Base-by-base conservation (phyloP, 2,113 vertebrate species). In the Bucco capensis region DNA sequence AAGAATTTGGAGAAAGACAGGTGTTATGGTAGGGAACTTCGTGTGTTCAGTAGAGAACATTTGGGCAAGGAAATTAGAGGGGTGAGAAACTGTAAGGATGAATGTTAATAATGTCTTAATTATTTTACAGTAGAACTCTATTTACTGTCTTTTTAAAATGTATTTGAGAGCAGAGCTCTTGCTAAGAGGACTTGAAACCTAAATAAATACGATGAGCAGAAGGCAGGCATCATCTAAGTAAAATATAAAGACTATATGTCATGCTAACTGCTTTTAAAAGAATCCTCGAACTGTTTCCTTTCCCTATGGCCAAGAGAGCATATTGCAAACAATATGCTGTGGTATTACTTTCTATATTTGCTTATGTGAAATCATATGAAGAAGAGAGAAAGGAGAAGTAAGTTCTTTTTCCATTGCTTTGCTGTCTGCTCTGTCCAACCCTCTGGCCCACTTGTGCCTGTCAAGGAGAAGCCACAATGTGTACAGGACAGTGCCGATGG, bases 261-360 rank as follows among this genome's bases (percentile, higher is more conserved):
- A 84, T 90, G 37, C 53, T 92, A 82, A 92, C 83, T 88, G 91
- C 94, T 94, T 95, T 86, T 92, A 95, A 92, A 96, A 94, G 82
- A 94, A 92, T 93, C 38, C 28, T 30, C 12, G 12, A 90, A 95
- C 90, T 78, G 88, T 72, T 91, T 86, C 83, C 69, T 78, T 94
- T 94, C 92, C 92, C 83, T 90, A 53, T 95, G 94, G 90, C 94
- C 88, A 95, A 94, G 92, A 85, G 85, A 93, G 77, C 92, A 94
- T 94, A 95, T 95, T 95, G 93, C 88, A 81, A 92, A 91, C 93
- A 96, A 91, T 92, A 94, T 93, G 94, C 83, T 88, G 53, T 56
- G 28, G 56, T 71, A 90, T 91, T 83, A 83, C 72, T 86, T 95
- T 88, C 94, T 88, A 61, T 93, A 82, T 95, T 94, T 95, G 90